phyloP scores from a whole-genome alignment of 2,113 vertebrate genomes.

The Carassius carassius region DNA sequence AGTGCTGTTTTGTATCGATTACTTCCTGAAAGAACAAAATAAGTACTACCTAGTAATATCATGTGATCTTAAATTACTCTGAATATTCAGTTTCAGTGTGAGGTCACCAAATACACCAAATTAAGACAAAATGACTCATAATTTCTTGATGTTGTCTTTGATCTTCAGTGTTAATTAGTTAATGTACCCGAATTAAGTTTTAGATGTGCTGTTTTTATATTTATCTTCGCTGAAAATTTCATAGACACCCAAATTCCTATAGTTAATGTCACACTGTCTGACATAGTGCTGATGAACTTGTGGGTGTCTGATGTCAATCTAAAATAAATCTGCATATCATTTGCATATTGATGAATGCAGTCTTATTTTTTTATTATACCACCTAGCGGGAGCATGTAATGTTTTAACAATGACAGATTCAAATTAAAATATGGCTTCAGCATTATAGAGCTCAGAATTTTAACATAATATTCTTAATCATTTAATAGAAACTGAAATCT shows the following conservation, averaged over 20 bases:
- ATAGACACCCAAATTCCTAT: not conserved
- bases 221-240: not conserved
- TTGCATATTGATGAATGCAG: constrained; percentile 5
- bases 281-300: not conserved
- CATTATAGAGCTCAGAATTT: not conserved
- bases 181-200: not conserved
- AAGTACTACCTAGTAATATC: not conserved
- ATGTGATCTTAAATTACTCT: not conserved
- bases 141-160: not conserved
- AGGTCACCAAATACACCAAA: not conserved
- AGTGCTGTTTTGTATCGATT: not conserved
- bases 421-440: not conserved
- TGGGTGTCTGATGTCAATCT: not conserved
- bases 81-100: not conserved
- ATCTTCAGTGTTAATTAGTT: not conserved
- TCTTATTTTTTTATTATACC: not conserved
- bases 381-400: not conserved
- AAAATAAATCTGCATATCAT: constrained; percentile 21
- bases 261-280: not conserved
- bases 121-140: not conserved
- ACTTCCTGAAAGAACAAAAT: not conserved
- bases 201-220: not conserved
- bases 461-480: not conserved
- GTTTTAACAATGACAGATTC: not conserved
- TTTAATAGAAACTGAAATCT: not conserved